phyloP scores from a whole-genome alignment of 2,888 invertebrate genomes.

The Pheosia tremula region DNA sequence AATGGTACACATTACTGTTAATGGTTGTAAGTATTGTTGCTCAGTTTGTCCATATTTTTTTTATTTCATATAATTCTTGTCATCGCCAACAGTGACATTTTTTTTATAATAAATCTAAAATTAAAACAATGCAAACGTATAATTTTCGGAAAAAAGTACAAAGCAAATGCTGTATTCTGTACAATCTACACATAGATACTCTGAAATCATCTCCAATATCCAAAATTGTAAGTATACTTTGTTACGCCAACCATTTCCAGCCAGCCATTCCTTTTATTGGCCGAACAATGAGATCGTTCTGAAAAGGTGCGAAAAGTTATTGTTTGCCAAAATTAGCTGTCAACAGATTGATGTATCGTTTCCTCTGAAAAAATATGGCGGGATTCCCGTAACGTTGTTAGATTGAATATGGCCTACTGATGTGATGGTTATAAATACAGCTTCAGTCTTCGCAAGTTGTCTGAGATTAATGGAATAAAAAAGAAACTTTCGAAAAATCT shows the following conservation, averaged over 20 bases:
- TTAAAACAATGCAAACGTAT: too few species aligned
- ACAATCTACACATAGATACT: not conserved
- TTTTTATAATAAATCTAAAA: too few species aligned
- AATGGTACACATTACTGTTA: not conserved
- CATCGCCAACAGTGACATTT: too few species aligned
- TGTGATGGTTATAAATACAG: slow-evolving; percentile 11
- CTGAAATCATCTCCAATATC: not conserved
- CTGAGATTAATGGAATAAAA: not conserved
- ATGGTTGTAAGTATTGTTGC: not conserved
- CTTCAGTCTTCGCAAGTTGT: slow-evolving; percentile 3
- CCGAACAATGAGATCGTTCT: slow-evolving; percentile 47
- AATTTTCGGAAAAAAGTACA: too few species aligned
- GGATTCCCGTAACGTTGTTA: slow-evolving; percentile 11
- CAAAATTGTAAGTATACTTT: slow-evolving; percentile 35
- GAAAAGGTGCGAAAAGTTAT: slow-evolving; percentile 61
- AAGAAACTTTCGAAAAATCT: too few species aligned
- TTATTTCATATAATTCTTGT: too few species aligned
- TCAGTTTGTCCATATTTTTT: too few species aligned
- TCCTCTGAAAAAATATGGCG: slow-evolving; percentile 44
- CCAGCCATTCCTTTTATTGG: slow-evolving; percentile 31
- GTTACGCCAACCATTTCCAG: slow-evolving; percentile 25
- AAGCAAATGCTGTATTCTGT: not conserved
- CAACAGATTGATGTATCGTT: slow-evolving; percentile 66
- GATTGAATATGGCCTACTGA: slow-evolving; percentile 28
- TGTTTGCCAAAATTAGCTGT: slow-evolving; percentile 74